phyloP scores from a whole-genome alignment of 2,888 invertebrate genomes.

The Hydrotaea cyrtoneurina region DNA sequence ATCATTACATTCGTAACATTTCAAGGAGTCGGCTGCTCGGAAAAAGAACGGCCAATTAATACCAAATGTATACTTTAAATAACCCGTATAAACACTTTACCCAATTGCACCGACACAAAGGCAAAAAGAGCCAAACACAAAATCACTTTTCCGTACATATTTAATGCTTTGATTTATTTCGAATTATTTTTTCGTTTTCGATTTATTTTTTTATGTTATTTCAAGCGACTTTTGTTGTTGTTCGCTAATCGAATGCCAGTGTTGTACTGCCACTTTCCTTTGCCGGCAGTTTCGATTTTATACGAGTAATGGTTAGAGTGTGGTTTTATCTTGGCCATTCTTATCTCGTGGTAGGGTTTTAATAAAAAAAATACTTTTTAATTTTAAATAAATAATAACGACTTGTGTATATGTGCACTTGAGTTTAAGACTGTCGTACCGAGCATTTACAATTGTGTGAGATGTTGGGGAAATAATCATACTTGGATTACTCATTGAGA shows the following conservation, averaged over 20 bases:
- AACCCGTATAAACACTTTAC: conserved; percentile 57
- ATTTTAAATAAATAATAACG: not conserved
- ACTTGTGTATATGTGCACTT: not conserved
- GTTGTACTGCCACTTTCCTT: not conserved
- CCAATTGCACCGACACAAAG: conserved; percentile 67
- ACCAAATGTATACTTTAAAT: not conserved
- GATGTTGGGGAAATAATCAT: no score
- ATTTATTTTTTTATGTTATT: not conserved
- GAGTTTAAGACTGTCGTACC: no score
- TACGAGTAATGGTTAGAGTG: not conserved
- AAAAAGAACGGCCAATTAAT: not conserved
- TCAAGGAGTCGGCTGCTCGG: conserved; percentile 12
- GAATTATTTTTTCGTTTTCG: not conserved
- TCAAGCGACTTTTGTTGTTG: not conserved
- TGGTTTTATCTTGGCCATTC: not conserved
- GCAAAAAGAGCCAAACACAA: conserved; percentile 65
- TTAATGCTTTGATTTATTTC: conserved; percentile 16
- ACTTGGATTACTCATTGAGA: no score
- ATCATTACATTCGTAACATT: conserved; percentile 6
- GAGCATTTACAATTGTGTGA: no score
- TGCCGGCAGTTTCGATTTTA: not conserved
- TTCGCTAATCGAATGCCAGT: not conserved
- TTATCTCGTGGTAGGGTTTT: not conserved
- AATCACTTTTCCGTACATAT: conserved; percentile 70
- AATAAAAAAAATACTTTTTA: not conserved